Percentiles rank a stretch among this genome's conserved stretches.
Conservation (phyloP, 2,888 invertebrate genomes). For the Neoitamus cyanurus region DNA sequence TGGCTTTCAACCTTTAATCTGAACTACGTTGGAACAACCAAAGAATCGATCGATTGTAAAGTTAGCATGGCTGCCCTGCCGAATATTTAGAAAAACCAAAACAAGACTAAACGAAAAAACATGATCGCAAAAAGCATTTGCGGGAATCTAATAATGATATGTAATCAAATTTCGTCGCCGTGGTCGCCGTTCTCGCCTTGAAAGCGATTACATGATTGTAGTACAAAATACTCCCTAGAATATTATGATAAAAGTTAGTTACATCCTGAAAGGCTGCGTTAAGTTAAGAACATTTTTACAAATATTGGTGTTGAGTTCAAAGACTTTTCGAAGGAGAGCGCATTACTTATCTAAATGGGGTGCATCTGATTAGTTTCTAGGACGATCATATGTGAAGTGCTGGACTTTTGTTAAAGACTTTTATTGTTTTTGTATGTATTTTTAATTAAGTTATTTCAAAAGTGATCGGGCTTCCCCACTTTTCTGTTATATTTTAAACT, state of each 20-base stretch:
- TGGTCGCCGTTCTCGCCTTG: background rate
- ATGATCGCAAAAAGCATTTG: background rate
- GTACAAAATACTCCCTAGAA: constrained; percentile 20
- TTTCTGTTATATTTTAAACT: background rate
- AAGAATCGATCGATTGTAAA: constrained; percentile 90
- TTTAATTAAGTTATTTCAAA: background rate
- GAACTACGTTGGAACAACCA: constrained; percentile 75
- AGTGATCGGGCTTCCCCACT: constrained; percentile 5
- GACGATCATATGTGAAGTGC: background rate
- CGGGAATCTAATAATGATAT: background rate
- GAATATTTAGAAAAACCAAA: constrained; percentile 49
- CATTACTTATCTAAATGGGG: background rate
- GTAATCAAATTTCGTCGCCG: background rate
- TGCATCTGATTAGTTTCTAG: background rate
- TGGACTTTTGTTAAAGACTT: constrained; percentile 9
- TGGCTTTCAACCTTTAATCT: constrained; percentile 88
- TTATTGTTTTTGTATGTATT: background rate
- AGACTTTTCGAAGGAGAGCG: background rate
- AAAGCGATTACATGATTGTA: background rate
- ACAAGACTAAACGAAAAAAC: background rate
- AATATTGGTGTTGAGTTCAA: background rate
- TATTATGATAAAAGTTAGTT: background rate
- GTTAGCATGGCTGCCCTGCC: constrained; percentile 61
- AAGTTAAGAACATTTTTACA: constrained; percentile 14
- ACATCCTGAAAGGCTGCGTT: background rate